phyloP scores from a whole-genome alignment of 2,888 invertebrate species.

The Ptilodon capucinus region DNA sequence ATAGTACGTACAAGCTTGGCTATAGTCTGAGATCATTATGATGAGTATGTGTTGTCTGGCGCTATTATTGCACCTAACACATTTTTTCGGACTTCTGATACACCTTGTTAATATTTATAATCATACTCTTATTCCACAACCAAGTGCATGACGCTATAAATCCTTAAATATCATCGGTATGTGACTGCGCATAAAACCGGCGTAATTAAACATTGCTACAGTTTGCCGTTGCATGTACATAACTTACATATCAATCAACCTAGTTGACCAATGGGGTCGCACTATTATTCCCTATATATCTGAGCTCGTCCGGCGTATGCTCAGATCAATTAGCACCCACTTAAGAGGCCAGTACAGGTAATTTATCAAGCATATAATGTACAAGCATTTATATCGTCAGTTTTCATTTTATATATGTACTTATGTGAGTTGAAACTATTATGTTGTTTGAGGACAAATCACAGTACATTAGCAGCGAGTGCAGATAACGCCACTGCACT shows the following conservation, averaged over 20 bases:
- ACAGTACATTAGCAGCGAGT: slow-evolving; percentile 16
- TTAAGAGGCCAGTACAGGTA: slow-evolving; percentile 30
- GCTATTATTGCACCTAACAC: no score
- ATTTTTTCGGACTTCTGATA: no score
- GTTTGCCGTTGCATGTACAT: slow-evolving; percentile 13
- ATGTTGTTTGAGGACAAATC: slow-evolving; percentile 24
- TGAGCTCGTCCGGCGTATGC: slow-evolving; percentile 17
- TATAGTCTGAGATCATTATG: no score
- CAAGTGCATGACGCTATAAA: no score
- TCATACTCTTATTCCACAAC: no score
- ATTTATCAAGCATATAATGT: slow-evolving; percentile 28
- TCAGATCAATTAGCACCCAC: slow-evolving; percentile 47
- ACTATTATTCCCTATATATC: slow-evolving; percentile 19
- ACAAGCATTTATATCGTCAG: slow-evolving; percentile 24
- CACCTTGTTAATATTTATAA: no score
- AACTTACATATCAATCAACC: slow-evolving; percentile 38
- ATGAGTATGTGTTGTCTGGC: no score
- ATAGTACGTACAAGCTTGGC: no score
- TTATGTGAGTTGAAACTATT: neutral
- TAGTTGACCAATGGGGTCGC: slow-evolving; percentile 34
- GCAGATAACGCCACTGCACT: slow-evolving; percentile 20
- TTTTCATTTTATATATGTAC: neutral
- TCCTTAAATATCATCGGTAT: neutral
- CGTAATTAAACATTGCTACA: slow-evolving; percentile 27
- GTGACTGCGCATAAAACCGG: slow-evolving; percentile 12